Percentiles rank a stretch among this genome's conserved stretches.
phyloP scores from a whole-genome alignment of 2,888 invertebrate species.

The Tetragonisca angustula region DNA sequence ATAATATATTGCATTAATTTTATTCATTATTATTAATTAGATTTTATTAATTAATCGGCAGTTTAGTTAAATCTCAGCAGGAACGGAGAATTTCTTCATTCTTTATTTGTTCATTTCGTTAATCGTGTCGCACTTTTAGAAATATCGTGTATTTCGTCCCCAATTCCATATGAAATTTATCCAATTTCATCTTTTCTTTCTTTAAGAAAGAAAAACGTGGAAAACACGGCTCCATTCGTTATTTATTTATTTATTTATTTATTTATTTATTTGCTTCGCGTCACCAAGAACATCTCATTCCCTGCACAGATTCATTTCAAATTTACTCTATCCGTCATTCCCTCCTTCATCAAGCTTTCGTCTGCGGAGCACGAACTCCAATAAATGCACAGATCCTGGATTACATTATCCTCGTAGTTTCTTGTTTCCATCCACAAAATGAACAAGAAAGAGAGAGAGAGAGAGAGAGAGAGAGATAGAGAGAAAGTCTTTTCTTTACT shows the following conservation, averaged over 20 bases:
- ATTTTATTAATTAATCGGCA: too few relatives aligned
- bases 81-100: too few relatives aligned
- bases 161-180: too few relatives aligned
- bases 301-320: too few relatives aligned
- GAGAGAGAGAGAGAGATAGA: too few relatives aligned
- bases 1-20: too few relatives aligned
- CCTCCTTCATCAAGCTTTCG: neutral
- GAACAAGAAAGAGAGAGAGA: too few relatives aligned
- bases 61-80: too few relatives aligned
- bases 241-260: neutral
- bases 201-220: neutral
- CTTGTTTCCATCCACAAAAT: neutral
- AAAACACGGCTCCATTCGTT: neutral
- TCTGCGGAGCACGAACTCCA: neutral
- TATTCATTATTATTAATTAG: too few relatives aligned
- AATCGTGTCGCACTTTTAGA: too few relatives aligned
- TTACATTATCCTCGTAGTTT: constrained; percentile 3
- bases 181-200: neutral
- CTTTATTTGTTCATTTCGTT: too few relatives aligned
- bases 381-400: neutral
- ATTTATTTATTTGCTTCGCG: neutral
- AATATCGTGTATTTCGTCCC: too few relatives aligned
- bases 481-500: neutral
- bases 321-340: neutral
- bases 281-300: neutral